Evolutionary conservation across 64 coral and sea anemone species (phyloP).

Genomic region (Orbicella faveolata): DNA sequence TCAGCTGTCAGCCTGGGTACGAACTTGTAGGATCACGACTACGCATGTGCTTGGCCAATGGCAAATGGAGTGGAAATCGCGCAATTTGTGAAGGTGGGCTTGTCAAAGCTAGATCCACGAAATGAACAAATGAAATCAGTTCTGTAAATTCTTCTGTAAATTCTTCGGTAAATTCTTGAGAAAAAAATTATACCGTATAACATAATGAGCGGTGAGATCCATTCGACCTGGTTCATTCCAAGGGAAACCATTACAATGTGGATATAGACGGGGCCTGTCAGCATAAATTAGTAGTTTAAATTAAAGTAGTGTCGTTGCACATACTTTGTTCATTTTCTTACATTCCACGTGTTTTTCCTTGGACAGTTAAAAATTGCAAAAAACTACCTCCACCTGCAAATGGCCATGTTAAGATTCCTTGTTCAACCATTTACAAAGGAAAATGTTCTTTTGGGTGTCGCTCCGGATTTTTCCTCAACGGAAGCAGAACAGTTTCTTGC

Average conservation of each 20-base stretch:
- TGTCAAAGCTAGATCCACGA: too few relatives aligned
- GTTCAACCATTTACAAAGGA: slow-evolving; percentile 37
- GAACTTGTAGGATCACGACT: slow-evolving; percentile 20
- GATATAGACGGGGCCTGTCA: too few relatives aligned
- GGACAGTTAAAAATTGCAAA: slow-evolving; percentile 20
- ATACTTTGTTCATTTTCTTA: too few relatives aligned
- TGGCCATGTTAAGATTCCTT: slow-evolving; percentile 48
- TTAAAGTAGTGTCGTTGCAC: too few relatives aligned
- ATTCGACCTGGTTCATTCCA: too few relatives aligned
- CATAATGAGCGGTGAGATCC: too few relatives aligned
- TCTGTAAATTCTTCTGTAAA: too few relatives aligned
- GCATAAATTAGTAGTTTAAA: too few relatives aligned
- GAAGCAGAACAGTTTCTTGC: slow-evolving; percentile 12
- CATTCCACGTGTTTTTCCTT: background rate
- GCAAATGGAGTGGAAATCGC: slow-evolving; percentile 21
- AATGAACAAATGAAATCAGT: too few relatives aligned
- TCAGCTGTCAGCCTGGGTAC: slow-evolving; percentile 42
- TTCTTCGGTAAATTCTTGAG: too few relatives aligned
- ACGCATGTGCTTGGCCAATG: slow-evolving; percentile 29
- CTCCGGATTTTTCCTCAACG: slow-evolving; percentile 34
- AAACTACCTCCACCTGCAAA: slow-evolving; percentile 11
- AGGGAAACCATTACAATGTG: too few relatives aligned
- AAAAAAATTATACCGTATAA: too few relatives aligned
- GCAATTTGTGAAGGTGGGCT: background rate
- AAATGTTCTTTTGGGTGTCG: slow-evolving; percentile 44